Conservation (phyloP, 2,888 invertebrate species). For the Cataglyphis albicans region DNA sequence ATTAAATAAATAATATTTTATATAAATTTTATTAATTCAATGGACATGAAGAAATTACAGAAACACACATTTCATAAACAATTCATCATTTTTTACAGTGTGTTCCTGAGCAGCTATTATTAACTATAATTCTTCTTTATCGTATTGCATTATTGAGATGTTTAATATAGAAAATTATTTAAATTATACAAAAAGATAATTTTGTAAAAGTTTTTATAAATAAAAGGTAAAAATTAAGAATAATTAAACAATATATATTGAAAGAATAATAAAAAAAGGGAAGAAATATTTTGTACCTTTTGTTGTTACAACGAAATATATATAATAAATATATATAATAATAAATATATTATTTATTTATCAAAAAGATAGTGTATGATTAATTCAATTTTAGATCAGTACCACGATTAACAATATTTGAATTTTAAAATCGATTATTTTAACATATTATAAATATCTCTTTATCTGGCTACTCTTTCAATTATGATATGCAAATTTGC, state of each 20-base stretch:
- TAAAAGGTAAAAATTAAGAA: not conserved
- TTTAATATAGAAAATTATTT: not conserved
- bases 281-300: not conserved
- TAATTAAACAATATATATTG: not conserved
- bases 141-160: not conserved
- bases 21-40: constrained; percentile 14
- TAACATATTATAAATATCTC: constrained; percentile 41
- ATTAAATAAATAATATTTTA: not conserved
- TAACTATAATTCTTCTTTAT: not conserved
- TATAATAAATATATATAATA: no score
- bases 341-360: not conserved
- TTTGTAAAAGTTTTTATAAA: not conserved
- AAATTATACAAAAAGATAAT: not conserved
- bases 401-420: not conserved
- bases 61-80: not conserved
- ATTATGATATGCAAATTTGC: constrained; percentile 50
- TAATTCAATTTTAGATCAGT: not conserved
- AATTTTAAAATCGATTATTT: constrained; percentile 32
- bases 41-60: not conserved
- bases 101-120: not conserved
- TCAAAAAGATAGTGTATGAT: not conserved
- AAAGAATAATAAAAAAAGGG: not conserved
- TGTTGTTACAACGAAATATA: not conserved
- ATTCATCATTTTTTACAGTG: constrained; percentile 2
- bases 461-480: constrained; percentile 26